Evolutionary conservation across 1,140 invertebrate species (phyloP).

Genomic region (Portunus trituberculatus): DNA sequence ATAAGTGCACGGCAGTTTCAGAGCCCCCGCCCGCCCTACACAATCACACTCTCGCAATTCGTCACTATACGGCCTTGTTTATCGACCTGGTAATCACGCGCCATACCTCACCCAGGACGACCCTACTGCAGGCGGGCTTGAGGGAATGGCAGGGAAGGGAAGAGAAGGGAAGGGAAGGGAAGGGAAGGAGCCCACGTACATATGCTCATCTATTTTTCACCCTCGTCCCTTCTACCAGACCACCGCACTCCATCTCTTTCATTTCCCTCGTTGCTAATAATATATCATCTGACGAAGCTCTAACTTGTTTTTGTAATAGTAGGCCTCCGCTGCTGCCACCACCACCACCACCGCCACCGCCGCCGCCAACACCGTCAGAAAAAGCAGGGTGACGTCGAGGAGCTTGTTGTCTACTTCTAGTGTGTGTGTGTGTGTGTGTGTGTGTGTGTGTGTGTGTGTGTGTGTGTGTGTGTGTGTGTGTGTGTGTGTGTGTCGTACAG

Average conservation of each 20-base stretch:
- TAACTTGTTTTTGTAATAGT: not conserved
- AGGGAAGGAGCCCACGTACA: not conserved
- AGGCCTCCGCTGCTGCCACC: too few species aligned
- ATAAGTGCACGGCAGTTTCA: too few species aligned
- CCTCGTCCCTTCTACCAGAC: not conserved
- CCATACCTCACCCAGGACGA: too few species aligned
- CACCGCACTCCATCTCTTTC: not conserved
- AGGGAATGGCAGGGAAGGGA: not conserved
- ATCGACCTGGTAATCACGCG: too few species aligned
- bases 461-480: slow-evolving; percentile 20
- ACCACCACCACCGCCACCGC: too few species aligned
- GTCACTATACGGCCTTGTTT: too few species aligned
- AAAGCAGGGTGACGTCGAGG: too few species aligned
- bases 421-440: slow-evolving; percentile 20
- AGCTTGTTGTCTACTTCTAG: not conserved
- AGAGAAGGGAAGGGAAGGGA: not conserved
- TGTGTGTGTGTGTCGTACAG: not conserved
- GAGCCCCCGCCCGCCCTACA: too few species aligned
- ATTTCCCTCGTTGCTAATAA: not conserved
- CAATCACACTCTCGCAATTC: too few species aligned
- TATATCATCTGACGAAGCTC: not conserved
- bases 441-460: slow-evolving; percentile 20
- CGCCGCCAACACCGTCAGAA: too few species aligned
- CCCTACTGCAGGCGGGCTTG: not conserved
- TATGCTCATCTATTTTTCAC: slow-evolving; percentile 12